Evolutionary conservation across 2,888 invertebrate genomes (phyloP).

Genomic region (Heliconius hortense): DNA sequence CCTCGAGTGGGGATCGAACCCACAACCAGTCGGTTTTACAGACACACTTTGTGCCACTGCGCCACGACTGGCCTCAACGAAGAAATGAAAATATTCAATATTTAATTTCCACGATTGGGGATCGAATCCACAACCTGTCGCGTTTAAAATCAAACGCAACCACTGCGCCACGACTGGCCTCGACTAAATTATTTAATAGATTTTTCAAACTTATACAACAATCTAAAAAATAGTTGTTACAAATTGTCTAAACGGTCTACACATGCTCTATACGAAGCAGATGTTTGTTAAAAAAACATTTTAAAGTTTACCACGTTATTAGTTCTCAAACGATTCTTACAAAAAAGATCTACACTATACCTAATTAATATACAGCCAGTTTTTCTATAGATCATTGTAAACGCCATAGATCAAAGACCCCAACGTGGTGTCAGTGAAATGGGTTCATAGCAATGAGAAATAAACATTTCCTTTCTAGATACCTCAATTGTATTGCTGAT

Average conservation of each 20-base stretch:
- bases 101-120: no score
- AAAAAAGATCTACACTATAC: slow-evolving; percentile 14
- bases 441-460: slow-evolving; percentile 32
- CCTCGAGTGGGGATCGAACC: no score
- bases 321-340: not conserved
- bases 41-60: no score
- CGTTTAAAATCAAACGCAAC: no score
- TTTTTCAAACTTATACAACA: no score
- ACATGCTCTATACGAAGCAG: slow-evolving; percentile 13
- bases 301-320: slow-evolving; percentile 13
- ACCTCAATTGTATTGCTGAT: slow-evolving; percentile 25
- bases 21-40: no score
- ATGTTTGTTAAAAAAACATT: slow-evolving; percentile 19
- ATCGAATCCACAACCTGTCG: no score
- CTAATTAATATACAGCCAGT: not conserved
- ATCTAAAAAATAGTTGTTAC: not conserved
- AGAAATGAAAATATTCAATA: no score
- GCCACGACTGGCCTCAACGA: no score
- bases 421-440: slow-evolving; percentile 22
- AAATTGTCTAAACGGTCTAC: not conserved
- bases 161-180: no score
- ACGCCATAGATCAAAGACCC: slow-evolving; percentile 31
- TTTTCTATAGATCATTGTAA: slow-evolving; percentile 12
- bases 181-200: no score
- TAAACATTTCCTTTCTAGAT: slow-evolving; percentile 30